Evolutionary conservation across 2,888 invertebrate genomes (phyloP).

Genomic region (Linnaemya tessellans): DNA sequence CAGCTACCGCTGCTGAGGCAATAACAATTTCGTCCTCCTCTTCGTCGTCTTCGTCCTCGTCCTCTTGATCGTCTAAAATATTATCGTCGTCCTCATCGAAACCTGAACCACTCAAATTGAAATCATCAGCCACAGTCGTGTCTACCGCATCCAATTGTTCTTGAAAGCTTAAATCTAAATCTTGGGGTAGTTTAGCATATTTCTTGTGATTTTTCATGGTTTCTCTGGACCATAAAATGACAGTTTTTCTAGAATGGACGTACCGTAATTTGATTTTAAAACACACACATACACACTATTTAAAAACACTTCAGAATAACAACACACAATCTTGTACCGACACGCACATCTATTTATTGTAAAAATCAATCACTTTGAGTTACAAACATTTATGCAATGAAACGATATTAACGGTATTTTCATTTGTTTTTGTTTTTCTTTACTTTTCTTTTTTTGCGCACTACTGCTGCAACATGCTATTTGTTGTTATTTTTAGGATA

Average conservation of each 20-base stretch:
- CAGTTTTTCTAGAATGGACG: background rate
- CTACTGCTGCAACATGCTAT: background rate
- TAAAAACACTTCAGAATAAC: conserved; percentile 23
- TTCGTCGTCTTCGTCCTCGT: conserved; percentile 77
- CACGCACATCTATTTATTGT: background rate
- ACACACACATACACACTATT: background rate
- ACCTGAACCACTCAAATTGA: conserved; percentile 71
- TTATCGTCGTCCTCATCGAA: conserved; percentile 76
- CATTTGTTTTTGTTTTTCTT: background rate
- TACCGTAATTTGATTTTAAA: background rate
- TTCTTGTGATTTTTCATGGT: conserved; percentile 82
- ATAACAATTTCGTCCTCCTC: conserved; percentile 80
- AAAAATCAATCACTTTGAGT: background rate
- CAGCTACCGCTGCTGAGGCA: conserved; percentile 75
- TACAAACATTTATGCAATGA: background rate
- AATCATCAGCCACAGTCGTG: conserved; percentile 77
- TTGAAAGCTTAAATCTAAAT: conserved; percentile 82
- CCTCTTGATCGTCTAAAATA: conserved; percentile 72
- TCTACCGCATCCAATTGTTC: conserved; percentile 79
- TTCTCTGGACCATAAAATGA: conserved; percentile 36
- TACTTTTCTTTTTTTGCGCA: conserved; percentile 4
- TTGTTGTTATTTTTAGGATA: conserved; percentile 32
- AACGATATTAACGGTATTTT: conserved; percentile 6
- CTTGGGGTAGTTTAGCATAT: conserved; percentile 83
- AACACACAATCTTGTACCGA: background rate